Conservation (phyloP, 2,888 invertebrate genomes). For the Cephus pulcher region DNA sequence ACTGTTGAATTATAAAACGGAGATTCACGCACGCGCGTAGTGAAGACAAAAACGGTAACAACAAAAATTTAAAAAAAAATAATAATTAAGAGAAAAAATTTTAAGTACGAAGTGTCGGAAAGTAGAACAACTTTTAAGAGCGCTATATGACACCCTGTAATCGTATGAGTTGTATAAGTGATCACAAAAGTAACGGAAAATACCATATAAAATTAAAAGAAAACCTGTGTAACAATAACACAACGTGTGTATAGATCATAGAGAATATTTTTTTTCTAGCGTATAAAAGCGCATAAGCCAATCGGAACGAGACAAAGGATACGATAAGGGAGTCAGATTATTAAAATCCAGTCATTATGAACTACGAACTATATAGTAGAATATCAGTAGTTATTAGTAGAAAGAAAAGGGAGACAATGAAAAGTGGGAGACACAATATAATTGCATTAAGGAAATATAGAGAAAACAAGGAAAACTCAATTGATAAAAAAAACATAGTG, state of each 20-base stretch:
- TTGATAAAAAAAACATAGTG: background rate
- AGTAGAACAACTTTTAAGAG: background rate
- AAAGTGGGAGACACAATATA: background rate
- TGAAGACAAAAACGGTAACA: conserved; percentile 1
- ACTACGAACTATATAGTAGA: conserved; percentile 29
- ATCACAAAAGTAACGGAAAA: background rate
- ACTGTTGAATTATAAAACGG: background rate
- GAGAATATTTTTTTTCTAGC: conserved; percentile 31
- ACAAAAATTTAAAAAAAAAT: conserved; percentile 8
- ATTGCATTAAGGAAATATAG: background rate
- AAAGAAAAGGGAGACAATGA: conserved; percentile 2
- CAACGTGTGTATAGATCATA: conserved; percentile 30
- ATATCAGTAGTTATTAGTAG: conserved; percentile 38
- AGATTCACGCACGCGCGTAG: background rate
- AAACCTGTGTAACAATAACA: conserved; percentile 21
- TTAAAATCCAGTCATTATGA: conserved; percentile 23
- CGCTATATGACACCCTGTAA: too few relatives aligned
- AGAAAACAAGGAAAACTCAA: background rate
- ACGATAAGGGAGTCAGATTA: background rate
- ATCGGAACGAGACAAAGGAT: conserved; percentile 7
- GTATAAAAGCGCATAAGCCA: conserved; percentile 20
- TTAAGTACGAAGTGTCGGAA: conserved; percentile 6
- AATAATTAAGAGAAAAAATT: conserved; percentile 2
- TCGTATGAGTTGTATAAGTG: background rate
- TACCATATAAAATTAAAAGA: background rate